Evolutionary conservation across 2,888 invertebrate species (phyloP), one percentile per base, ranked within the genome.

Genomic region (Tenodera sinensis): DNA sequence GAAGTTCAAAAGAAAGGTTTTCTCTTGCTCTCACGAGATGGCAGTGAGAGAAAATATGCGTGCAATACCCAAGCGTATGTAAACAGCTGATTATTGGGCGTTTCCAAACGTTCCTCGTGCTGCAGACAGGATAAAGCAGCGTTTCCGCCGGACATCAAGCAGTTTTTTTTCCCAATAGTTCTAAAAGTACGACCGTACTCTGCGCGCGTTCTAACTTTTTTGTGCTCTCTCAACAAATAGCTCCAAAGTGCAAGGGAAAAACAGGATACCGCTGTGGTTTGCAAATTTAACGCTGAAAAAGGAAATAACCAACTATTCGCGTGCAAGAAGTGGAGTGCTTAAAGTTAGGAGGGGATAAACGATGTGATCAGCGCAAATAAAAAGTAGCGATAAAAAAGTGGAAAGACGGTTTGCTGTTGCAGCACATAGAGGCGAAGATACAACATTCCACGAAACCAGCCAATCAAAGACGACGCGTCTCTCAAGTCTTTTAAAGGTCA

Each of bases 401-500:
- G 25, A 27, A 85, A 54, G 12, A 47, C 14, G 27, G 20, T 54
- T 85, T 85, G 42, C 42, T 85, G 27, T 28, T 54, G 81, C 54
- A 42, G 54, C 54, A 86, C n/a, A 83, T 83, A 82, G 54, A 25
- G 54, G 30, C 82, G 28, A 34, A 34, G 34, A 87, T 82, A 81
- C 81, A 47, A 30, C 81, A 87, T 87, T 87, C 82, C 87, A 82
- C 3, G 27, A 34, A 82, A 34, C 30, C 82, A n/a, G 25, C 87
- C 87, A 87, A 87, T 87, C 82, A 87, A 27, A 83, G 28, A 87
- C 87, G 82, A 25, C 71, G 54, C 28, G 54, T 28, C 28, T 3
- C 84, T 71, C 30, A 71, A 81, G 85, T 84, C 28, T 85, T 88
- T 81, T 88, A 88, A 84, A 88, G 88, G 88, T 88, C 88, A 88